phyloP scores from a whole-genome alignment of 2,888 invertebrate species.

The Anarsia innoxiella region DNA sequence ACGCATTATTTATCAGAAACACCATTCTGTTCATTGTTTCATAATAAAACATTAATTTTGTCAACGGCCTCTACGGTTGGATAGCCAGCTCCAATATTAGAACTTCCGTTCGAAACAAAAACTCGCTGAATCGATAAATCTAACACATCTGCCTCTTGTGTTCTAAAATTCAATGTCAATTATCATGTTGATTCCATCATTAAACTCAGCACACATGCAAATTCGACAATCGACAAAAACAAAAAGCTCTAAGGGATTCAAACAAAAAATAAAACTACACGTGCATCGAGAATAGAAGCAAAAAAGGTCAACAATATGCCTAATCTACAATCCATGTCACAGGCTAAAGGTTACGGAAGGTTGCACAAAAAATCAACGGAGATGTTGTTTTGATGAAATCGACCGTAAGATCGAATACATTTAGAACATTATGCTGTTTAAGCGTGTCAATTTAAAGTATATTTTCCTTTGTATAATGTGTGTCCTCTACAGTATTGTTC shows the following conservation, averaged over 20 bases:
- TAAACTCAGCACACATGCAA: conserved; percentile 53
- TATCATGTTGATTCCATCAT: conserved; percentile 28
- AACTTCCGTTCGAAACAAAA: conserved; percentile 57
- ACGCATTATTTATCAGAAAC: conserved; percentile 58
- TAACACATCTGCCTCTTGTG: conserved; percentile 24
- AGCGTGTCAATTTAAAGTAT: conserved; percentile 39
- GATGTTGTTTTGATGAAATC: conserved; percentile 56
- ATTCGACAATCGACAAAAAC: conserved; percentile 56
- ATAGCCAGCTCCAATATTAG: conserved; percentile 57
- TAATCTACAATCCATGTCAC: conserved; percentile 74
- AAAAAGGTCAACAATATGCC: conserved; percentile 74
- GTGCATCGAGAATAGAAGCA: conserved; percentile 61
- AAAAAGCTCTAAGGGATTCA: conserved; percentile 42
- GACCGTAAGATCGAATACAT: conserved; percentile 39
- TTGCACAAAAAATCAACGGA: conserved; percentile 66
- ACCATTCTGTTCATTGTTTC: conserved; percentile 69
- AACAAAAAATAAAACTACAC: conserved; percentile 60
- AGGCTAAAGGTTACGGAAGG: conserved; percentile 74
- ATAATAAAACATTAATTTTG: conserved; percentile 72
- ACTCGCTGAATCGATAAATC: conserved; percentile 33
- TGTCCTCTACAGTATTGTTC: conserved; percentile 60
- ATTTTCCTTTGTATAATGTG: conserved; percentile 20
- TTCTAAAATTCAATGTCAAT: conserved; percentile 33
- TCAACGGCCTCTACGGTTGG: conserved; percentile 58
- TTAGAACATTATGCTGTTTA: conserved; percentile 33